A percentile compares a stretch with the other conserved stretches of the same genome.
phyloP scores from a whole-genome alignment of 2,888 invertebrate genomes.

The Andrena trimmerana region DNA sequence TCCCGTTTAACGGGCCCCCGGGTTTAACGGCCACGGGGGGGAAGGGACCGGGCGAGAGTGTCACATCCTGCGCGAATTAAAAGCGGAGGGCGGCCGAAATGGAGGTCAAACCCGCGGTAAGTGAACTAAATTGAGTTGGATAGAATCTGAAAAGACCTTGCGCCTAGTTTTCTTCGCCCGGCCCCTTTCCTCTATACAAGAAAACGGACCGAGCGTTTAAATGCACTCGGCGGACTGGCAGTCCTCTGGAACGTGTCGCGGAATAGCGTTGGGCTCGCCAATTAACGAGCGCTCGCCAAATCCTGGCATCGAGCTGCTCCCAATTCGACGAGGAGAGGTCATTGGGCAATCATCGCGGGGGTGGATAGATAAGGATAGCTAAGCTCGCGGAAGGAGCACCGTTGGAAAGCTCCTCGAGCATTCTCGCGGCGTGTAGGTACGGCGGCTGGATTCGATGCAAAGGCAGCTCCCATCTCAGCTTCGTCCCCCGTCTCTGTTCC shows the following conservation, averaged over 20 bases:
- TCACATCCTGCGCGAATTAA: slow-evolving; percentile 77
- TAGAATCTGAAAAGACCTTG: slow-evolving; percentile 71
- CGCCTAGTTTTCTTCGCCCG: slow-evolving; percentile 52
- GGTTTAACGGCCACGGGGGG: slow-evolving; percentile 42
- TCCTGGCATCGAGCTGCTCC: slow-evolving; percentile 23
- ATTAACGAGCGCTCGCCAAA: slow-evolving; percentile 1
- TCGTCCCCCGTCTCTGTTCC: not conserved
- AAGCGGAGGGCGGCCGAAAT: slow-evolving; percentile 69
- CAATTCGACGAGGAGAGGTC: slow-evolving; percentile 14
- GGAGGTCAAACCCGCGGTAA: slow-evolving; percentile 69
- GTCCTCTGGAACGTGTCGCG: too few relatives aligned
- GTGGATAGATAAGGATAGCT: slow-evolving; percentile 11
- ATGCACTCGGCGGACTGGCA: too few relatives aligned
- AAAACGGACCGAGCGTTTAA: not conserved
- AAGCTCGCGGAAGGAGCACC: slow-evolving; percentile 8
- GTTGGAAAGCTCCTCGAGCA: slow-evolving; percentile 6
- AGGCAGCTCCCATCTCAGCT: not conserved
- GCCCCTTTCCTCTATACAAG: not conserved
- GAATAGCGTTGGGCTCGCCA: not conserved
- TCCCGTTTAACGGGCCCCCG: slow-evolving; percentile 65
- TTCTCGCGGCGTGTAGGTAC: not conserved
- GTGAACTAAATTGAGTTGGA: slow-evolving; percentile 68
- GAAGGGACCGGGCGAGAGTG: slow-evolving; percentile 63
- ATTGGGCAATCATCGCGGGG: not conserved
- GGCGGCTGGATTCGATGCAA: slow-evolving; percentile 1